Conservation (phyloP, 2,888 invertebrate genomes). For the Polymixis lichenea region DNA sequence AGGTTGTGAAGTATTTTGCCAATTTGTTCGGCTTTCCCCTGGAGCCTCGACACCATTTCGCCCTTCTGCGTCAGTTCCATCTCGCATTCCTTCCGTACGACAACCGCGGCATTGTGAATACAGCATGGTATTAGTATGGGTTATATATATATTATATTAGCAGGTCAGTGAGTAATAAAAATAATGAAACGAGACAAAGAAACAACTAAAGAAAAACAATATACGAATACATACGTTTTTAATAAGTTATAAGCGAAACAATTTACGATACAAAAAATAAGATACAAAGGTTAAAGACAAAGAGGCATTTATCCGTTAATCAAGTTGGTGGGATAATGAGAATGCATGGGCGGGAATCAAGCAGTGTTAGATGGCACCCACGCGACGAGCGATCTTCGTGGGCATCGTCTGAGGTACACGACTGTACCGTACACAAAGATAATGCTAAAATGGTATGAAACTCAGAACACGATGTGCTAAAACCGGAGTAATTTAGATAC, state of each 20-base stretch:
- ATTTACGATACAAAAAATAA: slow-evolving; percentile 36
- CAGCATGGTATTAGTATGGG: slow-evolving; percentile 85
- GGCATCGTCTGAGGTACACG: slow-evolving; percentile 73
- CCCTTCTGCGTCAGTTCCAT: slow-evolving; percentile 98
- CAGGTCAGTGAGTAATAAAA: slow-evolving; percentile 38
- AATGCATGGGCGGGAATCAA: slow-evolving; percentile 78
- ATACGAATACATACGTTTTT: slow-evolving; percentile 41
- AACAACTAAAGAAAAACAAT: slow-evolving; percentile 16
- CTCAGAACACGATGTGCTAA: slow-evolving; percentile 31
- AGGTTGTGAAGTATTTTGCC: slow-evolving; percentile 97
- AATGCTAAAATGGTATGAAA: slow-evolving; percentile 57
- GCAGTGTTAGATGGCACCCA: slow-evolving; percentile 73
- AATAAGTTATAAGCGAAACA: slow-evolving; percentile 22
- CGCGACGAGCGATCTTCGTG: slow-evolving; percentile 74
- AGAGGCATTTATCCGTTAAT: slow-evolving; percentile 58
- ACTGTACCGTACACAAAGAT: slow-evolving; percentile 58
- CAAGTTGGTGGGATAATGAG: slow-evolving; percentile 65
- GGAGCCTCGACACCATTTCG: slow-evolving; percentile 98
- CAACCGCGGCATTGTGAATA: slow-evolving; percentile 87
- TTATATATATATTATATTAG: slow-evolving; percentile 63
- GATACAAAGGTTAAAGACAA: slow-evolving; percentile 44
- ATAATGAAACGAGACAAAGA: slow-evolving; percentile 21
- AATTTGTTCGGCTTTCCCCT: slow-evolving; percentile 98
- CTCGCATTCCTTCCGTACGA: slow-evolving; percentile 96
- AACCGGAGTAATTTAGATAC: slow-evolving; percentile 51